Base-by-base conservation (phyloP, 2,888 invertebrate species). In the Melinopterus prodromus region DNA sequence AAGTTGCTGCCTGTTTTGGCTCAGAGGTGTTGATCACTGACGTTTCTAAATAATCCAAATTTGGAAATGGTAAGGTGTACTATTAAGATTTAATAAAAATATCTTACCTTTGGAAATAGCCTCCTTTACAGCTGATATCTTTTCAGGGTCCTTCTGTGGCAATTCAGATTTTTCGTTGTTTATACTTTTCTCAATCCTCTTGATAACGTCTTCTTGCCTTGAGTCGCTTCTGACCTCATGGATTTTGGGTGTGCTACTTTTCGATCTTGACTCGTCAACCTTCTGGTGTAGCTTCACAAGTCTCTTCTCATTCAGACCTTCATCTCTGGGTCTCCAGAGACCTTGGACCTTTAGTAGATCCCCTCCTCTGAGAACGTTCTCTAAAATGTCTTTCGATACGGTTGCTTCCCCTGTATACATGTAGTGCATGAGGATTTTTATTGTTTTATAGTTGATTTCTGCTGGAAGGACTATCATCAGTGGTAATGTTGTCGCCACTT, bases 371-470 rank as follows among this genome's bases (percentile, higher is more conserved):
- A 96, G 88, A 0, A 96, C 96, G 82, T 93, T 94, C 84, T 95
- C 95, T 80, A 96, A 88, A 75, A 96, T 95, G 86, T 96, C 96
- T 89, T 96, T 96, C 78, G 95, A 95, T 37, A 96, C 96, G 71
- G 96, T 96, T 37, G 96, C 95, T 90, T 95, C 95, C 26, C 94
- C 94, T 90, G 88, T 87, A 89, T 96, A 96, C 95, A 96, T 96
- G 88, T 96, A 96, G 86, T 96, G 95, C 71, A 96, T 93, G 16
- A 96, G 90, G 82, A 95, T 95, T 88, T 95, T 95, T 84, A 96
- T 90, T 7, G 96, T 95, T 83, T 94, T 94, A 82, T 94, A 94
- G 69, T 94, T 94, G 82, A 96, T 94, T 87, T 96, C 96, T 3
- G 96, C 93, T 14, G 96, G 96, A 83, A 96, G 91, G 53, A 96